Base-by-base conservation (phyloP, 1,140 invertebrate genomes). In the Drosophila nebulosa region DNA sequence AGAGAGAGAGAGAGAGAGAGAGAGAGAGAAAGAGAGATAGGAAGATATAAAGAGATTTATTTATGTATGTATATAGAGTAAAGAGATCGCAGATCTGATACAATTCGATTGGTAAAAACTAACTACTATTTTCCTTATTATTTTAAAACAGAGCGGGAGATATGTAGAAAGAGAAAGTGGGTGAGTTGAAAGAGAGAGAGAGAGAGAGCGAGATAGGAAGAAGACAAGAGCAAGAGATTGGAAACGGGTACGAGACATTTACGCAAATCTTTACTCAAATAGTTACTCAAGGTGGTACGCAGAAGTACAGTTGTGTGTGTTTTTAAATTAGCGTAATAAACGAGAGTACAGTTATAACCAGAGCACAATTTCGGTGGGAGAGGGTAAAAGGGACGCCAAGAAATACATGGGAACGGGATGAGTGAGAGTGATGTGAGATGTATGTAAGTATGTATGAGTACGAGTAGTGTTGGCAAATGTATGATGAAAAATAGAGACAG, bases 211-310 rank as follows among this genome's bases (percentile, higher is more conserved):
- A 52, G 60, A 53, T n/a, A n/a, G n/a, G n/a, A n/a, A n/a, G n/a
- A 3, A 39, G 42, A 57, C 10, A 14, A 60, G 69, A 53, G 55
- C 18, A 39, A 52, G 22, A 74, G 22, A 42, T 35, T 10, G 57
- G 36, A 22, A 59, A 10, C 18, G 21, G 35, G 18, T 36, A 36
- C 24, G 56, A 74, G 69, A 73, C 32, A 64, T 73, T 73, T 64
- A 73, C 30, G 60, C 63, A 74, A 74, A 74, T 74, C 63, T 56
- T 73, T 72, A 73, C 69, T 74, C 62, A 74, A 55, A 66, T 55
- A 50, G 46, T 69, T 76, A 69, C 69, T 71, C 69, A 73, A 55
- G 61, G 39, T 73, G 50, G 71, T 65, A 74, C 70, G 53, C 69
- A 58, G 42, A 21, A 65, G 50, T 52, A 69, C 51, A 53, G 35